Evolutionary conservation across 2,797 vertebrate genomes (phyloP).

Genomic region (Neosilurus mollespiculum): DNA sequence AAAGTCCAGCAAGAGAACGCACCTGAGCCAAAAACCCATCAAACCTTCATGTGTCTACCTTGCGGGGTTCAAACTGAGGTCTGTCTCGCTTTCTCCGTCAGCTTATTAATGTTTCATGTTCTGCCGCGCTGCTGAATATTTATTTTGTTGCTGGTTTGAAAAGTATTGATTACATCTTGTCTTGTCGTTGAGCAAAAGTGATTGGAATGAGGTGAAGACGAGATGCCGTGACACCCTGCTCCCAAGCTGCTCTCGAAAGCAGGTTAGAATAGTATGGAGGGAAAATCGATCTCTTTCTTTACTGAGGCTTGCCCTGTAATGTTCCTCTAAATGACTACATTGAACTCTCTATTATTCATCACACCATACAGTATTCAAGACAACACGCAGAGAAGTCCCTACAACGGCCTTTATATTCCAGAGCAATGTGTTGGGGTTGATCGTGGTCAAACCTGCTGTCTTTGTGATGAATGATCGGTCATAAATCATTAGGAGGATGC

Average conservation of each 20-base stretch:
- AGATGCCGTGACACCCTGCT: neutral
- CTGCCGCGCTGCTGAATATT: slow-evolving; percentile 34
- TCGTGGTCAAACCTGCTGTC: slow-evolving; percentile 9
- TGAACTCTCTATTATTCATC: slow-evolving; percentile 36
- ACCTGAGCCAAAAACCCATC: slow-evolving; percentile 12
- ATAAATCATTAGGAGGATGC: slow-evolving; percentile 12
- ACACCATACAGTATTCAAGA: slow-evolving; percentile 34
- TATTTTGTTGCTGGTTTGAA: slow-evolving; percentile 20
- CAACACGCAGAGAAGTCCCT: neutral
- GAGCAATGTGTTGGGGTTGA: neutral
- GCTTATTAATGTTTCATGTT: slow-evolving; percentile 42
- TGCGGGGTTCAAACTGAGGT: slow-evolving; percentile 24
- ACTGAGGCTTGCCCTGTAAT: slow-evolving; percentile 4
- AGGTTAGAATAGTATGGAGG: slow-evolving; percentile 3
- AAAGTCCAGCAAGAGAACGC: slow-evolving; percentile 7
- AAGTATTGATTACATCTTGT: slow-evolving; percentile 27
- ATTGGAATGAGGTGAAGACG: slow-evolving; percentile 17
- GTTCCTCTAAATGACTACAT: slow-evolving; percentile 31
- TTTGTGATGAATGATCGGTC: slow-evolving; percentile 19
- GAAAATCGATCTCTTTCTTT: slow-evolving; percentile 32
- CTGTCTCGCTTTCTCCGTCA: neutral
- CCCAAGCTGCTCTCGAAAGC: slow-evolving; percentile 13
- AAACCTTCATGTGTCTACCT: slow-evolving; percentile 3
- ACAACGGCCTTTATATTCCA: slow-evolving; percentile 26
- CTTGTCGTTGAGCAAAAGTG: slow-evolving; percentile 16